These are phyloP conservation scores for Drosophila tristis DNA, from an alignment of 1,140 invertebrate genomes.

Conservation along the genomic window DNA sequence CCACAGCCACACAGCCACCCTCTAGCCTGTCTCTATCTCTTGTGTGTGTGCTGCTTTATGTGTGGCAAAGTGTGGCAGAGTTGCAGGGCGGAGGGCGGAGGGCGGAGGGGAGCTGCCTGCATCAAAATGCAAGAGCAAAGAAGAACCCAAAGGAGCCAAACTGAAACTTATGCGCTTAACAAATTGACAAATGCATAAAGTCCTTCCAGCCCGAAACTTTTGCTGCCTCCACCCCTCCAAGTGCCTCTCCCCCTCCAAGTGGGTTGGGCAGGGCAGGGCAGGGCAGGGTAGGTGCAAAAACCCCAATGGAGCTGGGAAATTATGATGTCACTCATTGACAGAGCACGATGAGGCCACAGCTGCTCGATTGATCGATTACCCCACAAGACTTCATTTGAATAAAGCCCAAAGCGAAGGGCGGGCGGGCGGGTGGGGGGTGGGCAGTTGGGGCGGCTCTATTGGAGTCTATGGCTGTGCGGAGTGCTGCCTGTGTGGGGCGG, in stretches of 20 bases:
- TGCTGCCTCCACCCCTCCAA: background rate
- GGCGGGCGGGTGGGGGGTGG: too few species aligned
- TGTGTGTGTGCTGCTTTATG: background rate
- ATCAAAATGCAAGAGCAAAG: slow-evolving; percentile 10
- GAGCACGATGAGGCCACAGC: background rate
- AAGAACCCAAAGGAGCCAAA: slow-evolving; percentile 15
- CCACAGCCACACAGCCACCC: too few species aligned
- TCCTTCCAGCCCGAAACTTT: slow-evolving; percentile 27
- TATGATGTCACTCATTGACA: slow-evolving; percentile 13
- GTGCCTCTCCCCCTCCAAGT: slow-evolving; percentile 1
- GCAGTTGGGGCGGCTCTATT: too few species aligned
- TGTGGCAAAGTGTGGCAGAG: background rate
- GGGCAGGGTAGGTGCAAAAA: background rate
- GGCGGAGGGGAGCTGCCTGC: background rate
- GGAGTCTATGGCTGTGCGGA: too few species aligned
- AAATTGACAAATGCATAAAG: slow-evolving; percentile 65
- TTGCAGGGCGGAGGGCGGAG: background rate
- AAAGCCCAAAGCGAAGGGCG: background rate
- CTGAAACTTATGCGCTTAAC: slow-evolving; percentile 62
- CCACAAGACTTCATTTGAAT: background rate
- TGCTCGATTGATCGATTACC: slow-evolving; percentile 12
- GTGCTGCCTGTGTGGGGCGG: too few species aligned
- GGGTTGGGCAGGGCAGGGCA: too few species aligned
- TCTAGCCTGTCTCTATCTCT: too few species aligned
- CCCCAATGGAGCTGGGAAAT: slow-evolving; percentile 10